Percentiles rank a stretch among this genome's conserved stretches.
These are phyloP conservation scores for Apamea monoglypha DNA, from an alignment of 2,888 invertebrate species.

Conservation along the genomic window DNA sequence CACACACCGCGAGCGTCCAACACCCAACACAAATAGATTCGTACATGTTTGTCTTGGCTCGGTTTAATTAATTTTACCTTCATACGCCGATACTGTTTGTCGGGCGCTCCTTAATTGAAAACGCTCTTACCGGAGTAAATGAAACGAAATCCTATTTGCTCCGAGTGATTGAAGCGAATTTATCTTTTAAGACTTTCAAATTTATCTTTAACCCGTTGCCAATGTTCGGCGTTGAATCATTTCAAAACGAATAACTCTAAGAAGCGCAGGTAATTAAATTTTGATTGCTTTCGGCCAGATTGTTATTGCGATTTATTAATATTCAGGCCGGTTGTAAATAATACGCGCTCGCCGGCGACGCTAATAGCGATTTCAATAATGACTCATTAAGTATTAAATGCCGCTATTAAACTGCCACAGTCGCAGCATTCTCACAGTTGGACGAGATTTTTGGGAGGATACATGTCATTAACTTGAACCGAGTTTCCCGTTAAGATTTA, in stretches of 20 bases:
- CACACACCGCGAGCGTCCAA: slow-evolving; percentile 74
- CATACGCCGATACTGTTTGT: slow-evolving; percentile 90
- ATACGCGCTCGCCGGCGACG: slow-evolving; percentile 76
- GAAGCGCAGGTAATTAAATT: slow-evolving; percentile 86
- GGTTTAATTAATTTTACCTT: slow-evolving; percentile 90
- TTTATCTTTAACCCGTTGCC: slow-evolving; percentile 84
- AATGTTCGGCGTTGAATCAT: slow-evolving; percentile 75
- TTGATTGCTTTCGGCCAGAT: slow-evolving; percentile 85
- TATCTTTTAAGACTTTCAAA: slow-evolving; percentile 89
- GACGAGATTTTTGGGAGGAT: slow-evolving; percentile 56
- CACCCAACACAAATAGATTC: slow-evolving; percentile 86
- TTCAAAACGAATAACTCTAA: slow-evolving; percentile 74
- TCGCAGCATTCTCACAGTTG: slow-evolving; percentile 51
- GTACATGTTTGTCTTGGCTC: slow-evolving; percentile 89
- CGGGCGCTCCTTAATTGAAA: slow-evolving; percentile 89
- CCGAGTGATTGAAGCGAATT: slow-evolving; percentile 89
- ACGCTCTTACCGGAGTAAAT: slow-evolving; percentile 89
- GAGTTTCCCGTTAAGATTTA: slow-evolving; percentile 43
- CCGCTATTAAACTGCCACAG: slow-evolving; percentile 76
- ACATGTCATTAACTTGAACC: slow-evolving; percentile 49
- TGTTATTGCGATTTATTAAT: slow-evolving; percentile 86
- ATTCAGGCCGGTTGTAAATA: slow-evolving; percentile 83
- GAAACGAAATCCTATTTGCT: slow-evolving; percentile 90
- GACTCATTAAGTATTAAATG: slow-evolving; percentile 84
- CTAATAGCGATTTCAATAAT: slow-evolving; percentile 84